Percentiles rank a stretch among this genome's conserved stretches.
Evolutionary conservation across 1,140 invertebrate genomes (phyloP).

Genomic region (Drosophila bipectinata): DNA sequence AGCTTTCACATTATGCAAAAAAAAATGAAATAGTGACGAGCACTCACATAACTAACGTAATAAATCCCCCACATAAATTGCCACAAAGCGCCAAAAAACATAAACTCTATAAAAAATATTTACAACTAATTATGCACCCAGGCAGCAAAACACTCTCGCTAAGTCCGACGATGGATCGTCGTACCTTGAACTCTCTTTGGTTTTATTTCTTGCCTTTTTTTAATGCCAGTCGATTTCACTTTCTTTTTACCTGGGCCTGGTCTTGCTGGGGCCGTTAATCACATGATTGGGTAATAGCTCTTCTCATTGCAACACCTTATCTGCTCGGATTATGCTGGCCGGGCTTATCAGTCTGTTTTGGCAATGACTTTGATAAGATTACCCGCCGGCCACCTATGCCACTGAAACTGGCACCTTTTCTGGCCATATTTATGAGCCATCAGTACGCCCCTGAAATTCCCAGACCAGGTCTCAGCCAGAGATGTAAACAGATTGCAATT

Average conservation of each 20-base stretch:
- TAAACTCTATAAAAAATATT: constrained; percentile 38
- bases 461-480: constrained; percentile 10
- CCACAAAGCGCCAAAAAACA: constrained; percentile 7
- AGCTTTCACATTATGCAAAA: constrained; percentile 28
- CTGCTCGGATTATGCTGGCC: constrained; percentile 40
- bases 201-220: constrained; percentile 19
- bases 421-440: constrained; percentile 21
- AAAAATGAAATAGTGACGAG: neutral
- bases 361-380: constrained; percentile 41
- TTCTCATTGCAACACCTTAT: constrained; percentile 39
- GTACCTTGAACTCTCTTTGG: constrained; percentile 63
- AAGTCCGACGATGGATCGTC: constrained; percentile 20
- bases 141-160: constrained; percentile 37
- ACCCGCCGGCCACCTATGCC: constrained; percentile 2
- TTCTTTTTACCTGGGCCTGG: constrained; percentile 37
- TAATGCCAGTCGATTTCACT: constrained; percentile 50
- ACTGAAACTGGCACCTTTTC: constrained; percentile 16
- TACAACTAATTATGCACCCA: constrained; percentile 54
- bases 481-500: constrained; percentile 45
- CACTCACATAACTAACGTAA: constrained; percentile 21
- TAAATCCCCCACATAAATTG: constrained; percentile 46
- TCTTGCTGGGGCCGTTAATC: constrained; percentile 50
- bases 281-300: constrained; percentile 68
- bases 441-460: constrained; percentile 7
- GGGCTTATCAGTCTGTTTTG: constrained; percentile 41